A percentile compares a stretch with the other conserved stretches of the same genome.
phyloP scores from a whole-genome alignment of 2,888 invertebrate genomes.

The Caenorhabditis wallacei region DNA sequence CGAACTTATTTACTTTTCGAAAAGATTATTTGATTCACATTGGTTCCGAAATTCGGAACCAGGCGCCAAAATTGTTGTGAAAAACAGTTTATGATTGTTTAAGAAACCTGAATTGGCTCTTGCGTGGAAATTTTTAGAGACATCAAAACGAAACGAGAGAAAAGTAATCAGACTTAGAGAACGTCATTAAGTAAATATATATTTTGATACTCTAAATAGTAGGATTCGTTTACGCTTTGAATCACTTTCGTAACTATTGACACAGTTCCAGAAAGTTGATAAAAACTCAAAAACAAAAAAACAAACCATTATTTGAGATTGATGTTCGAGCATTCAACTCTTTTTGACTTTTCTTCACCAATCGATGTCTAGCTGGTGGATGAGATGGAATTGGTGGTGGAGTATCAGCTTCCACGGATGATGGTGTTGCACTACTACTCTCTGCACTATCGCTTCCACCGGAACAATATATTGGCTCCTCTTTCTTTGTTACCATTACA shows the following conservation, averaged over 20 bases:
- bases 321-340: conserved; percentile 12
- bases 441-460: conserved; percentile 60
- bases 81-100: conserved; percentile 14
- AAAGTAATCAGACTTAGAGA: conserved; percentile 11
- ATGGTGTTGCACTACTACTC: conserved; percentile 59
- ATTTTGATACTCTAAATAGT: conserved; percentile 3
- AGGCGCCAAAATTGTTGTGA: no score
- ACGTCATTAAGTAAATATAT: conserved; percentile 38
- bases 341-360: conserved; percentile 55
- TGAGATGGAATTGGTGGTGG: conserved; percentile 67
- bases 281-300: not conserved
- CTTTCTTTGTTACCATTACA: conserved; percentile 51
- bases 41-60: no score
- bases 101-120: conserved; percentile 23
- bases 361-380: conserved; percentile 66
- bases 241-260: conserved; percentile 11
- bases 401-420: conserved; percentile 56
- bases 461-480: conserved; percentile 52
- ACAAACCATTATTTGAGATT: conserved; percentile 36
- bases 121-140: not conserved
- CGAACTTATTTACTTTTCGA: no score
- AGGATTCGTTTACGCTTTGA: not conserved
- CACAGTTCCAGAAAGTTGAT: not conserved
- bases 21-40: no score
- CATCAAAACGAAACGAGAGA: not conserved